Conservation (phyloP, 2,797 vertebrate species). For the Thalassophryne amazonica region DNA sequence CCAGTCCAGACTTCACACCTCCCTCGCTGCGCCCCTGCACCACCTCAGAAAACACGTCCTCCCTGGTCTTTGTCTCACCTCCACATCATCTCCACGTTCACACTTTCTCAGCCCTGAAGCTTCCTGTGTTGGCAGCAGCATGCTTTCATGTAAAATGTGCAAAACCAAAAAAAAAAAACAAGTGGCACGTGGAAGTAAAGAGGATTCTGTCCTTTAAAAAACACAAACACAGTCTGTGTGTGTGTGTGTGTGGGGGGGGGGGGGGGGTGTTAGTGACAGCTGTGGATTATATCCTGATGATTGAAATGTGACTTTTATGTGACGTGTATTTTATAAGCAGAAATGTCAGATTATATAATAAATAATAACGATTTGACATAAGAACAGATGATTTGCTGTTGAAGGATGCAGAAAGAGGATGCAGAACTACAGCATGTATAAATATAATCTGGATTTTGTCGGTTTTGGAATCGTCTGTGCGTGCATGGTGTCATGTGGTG, state of each 20-base stretch:
- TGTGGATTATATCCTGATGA: constrained; percentile 25
- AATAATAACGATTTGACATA: neutral
- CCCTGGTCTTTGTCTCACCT: neutral
- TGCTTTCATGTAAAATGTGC: constrained; percentile 26
- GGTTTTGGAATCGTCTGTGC: too few species aligned
- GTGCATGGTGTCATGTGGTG: too few species aligned
- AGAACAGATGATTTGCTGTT: neutral
- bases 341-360: too few species aligned
- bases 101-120: too few species aligned
- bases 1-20: constrained; percentile 39
- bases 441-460: too few species aligned
- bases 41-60: neutral
- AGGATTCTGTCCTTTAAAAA: too few species aligned
- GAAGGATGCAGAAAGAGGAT: too few species aligned
- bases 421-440: too few species aligned
- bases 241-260: neutral
- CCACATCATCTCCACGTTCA: constrained; percentile 2
- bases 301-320: neutral
- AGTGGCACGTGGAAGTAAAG: too few species aligned
- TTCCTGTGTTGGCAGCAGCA: neutral
- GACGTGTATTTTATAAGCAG: neutral
- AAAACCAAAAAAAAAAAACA: too few species aligned
- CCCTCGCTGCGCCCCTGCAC: neutral
- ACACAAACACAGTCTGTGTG: too few species aligned
- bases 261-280: constrained; percentile 7